Percentiles rank a stretch among this genome's conserved stretches.
Evolutionary conservation across 2,113 vertebrate species (phyloP).

Genomic region (Sceloporus tristichus): DNA sequence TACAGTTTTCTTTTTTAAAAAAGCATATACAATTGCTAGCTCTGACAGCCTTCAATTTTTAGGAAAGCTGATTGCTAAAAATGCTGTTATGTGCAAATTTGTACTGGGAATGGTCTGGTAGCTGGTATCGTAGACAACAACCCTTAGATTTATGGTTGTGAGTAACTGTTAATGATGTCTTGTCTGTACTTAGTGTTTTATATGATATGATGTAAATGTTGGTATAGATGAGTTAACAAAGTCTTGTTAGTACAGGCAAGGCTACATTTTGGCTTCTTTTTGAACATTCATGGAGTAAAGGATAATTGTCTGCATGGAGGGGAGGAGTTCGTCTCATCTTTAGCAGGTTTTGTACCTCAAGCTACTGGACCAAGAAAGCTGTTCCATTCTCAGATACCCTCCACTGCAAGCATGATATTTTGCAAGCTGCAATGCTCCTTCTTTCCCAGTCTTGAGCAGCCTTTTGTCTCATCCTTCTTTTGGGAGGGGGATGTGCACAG

Average conservation of each 20-base stretch:
- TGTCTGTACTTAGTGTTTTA: neutral
- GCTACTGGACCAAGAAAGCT: neutral
- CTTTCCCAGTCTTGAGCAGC: neutral
- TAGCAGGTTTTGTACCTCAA: neutral
- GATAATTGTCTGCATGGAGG: neutral
- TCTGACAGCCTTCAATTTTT: neutral
- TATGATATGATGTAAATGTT: neutral
- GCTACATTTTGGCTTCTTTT: neutral
- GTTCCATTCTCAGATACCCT: neutral
- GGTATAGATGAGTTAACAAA: neutral
- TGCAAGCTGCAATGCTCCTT: neutral
- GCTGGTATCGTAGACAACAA: neutral
- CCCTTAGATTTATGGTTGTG: conserved; percentile 1
- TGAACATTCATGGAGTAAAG: neutral
- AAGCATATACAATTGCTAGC: neutral
- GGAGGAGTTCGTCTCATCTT: too few species aligned
- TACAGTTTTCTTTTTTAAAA: neutral
- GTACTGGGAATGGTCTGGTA: neutral
- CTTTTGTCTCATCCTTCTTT: too few species aligned
- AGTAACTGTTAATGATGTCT: conserved; percentile 5
- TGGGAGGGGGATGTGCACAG: too few species aligned
- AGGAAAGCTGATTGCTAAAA: neutral
- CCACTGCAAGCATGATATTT: neutral
- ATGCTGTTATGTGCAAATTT: neutral
- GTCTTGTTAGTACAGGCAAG: neutral